phyloP scores from a whole-genome alignment of 1,140 invertebrate species.

The Camponotus vicinus region DNA sequence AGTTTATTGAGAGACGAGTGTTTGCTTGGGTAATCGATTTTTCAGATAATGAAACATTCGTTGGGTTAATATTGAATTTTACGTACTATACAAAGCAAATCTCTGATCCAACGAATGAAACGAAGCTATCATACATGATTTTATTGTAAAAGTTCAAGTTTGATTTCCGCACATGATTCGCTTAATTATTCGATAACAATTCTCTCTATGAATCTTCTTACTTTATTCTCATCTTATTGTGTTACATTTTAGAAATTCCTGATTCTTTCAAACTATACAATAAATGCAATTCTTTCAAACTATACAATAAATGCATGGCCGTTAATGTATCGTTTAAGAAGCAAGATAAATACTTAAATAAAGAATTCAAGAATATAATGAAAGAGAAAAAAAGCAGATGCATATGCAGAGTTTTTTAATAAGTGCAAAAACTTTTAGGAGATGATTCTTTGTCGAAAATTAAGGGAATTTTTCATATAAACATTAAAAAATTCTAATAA shows the following conservation, averaged over 20 bases:
- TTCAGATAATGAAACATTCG: conserved; percentile 60
- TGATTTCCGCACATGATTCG: conserved; percentile 7
- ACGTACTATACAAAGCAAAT: conserved; percentile 50
- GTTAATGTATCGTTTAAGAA: neutral
- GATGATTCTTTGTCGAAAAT: too few species aligned
- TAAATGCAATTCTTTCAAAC: neutral
- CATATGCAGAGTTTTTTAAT: too few species aligned
- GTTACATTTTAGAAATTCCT: neutral
- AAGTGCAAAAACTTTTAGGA: too few species aligned
- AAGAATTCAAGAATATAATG: neutral
- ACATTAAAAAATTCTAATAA: too few species aligned
- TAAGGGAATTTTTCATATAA: too few species aligned
- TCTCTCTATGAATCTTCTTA: neutral
- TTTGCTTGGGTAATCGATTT: conserved; percentile 60
- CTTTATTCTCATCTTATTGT: conserved; percentile 2
- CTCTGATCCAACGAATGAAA: conserved; percentile 49
- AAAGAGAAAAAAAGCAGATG: neutral
- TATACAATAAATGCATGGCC: neutral
- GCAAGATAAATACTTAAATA: too few species aligned
- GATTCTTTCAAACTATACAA: neutral
- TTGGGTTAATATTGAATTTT: conserved; percentile 62
- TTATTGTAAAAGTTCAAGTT: conserved; percentile 25
- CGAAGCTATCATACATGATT: conserved; percentile 45
- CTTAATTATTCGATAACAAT: conserved; percentile 31
- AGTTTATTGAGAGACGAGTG: conserved; percentile 56